Conservation (phyloP, 2,797 vertebrate species). For the Myripristis jacobus region DNA sequence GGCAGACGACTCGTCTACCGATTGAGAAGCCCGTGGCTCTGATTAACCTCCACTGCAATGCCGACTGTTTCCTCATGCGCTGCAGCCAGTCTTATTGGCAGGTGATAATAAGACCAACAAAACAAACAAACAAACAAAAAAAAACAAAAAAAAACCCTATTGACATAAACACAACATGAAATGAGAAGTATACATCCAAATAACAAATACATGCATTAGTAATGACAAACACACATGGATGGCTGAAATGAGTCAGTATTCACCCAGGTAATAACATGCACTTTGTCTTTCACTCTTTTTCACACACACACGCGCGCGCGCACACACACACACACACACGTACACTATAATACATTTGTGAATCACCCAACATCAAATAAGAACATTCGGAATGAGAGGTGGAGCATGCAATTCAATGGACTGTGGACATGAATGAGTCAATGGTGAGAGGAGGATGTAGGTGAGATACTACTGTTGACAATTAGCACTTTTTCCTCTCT, state of each 20-base stretch:
- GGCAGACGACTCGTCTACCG: background rate
- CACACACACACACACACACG: constrained; percentile 40
- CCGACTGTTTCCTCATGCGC: constrained; percentile 35
- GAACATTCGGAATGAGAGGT: constrained; percentile 55
- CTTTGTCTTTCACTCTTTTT: constrained; percentile 21
- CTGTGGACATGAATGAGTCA: constrained; percentile 47
- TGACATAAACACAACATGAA: constrained; percentile 67
- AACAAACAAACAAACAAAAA: constrained; percentile 23
- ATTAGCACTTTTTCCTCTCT: constrained; percentile 33
- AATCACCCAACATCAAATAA: constrained; percentile 66
- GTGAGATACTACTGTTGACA: constrained; percentile 47
- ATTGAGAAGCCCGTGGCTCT: background rate
- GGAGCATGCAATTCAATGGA: constrained; percentile 84
- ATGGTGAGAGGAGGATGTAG: constrained; percentile 55
- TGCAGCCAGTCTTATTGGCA: constrained; percentile 47
- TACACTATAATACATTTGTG: constrained; percentile 55
- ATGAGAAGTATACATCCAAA: constrained; percentile 59
- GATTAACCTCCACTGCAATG: background rate
- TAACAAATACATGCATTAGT: constrained; percentile 62
- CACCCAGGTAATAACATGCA: constrained; percentile 32
- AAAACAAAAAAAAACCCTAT: too few species aligned
- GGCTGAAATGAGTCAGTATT: constrained; percentile 57
- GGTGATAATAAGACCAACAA: constrained; percentile 31
- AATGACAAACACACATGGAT: constrained; percentile 50
- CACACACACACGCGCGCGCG: constrained; percentile 5